Conservation (phyloP, 1,140 invertebrate species). For the Hirudo medicinalis region DNA sequence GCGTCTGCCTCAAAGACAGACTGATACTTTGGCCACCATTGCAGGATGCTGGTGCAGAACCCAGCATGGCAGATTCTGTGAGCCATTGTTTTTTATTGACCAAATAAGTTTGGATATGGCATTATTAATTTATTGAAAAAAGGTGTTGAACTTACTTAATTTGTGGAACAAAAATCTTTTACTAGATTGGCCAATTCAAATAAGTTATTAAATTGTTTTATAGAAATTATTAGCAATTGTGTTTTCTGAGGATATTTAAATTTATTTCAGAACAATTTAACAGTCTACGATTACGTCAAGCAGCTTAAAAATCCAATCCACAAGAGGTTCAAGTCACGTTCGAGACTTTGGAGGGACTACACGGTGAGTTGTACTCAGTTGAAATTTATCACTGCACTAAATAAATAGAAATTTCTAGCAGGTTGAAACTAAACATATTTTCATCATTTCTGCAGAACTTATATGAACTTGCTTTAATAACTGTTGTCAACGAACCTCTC, state of each 20-base stretch:
- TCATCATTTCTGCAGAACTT: slow-evolving; percentile 1
- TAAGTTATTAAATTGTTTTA: too few relatives aligned
- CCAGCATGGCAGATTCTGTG: slow-evolving; percentile 20
- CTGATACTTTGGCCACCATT: slow-evolving; percentile 22
- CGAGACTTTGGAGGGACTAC: slow-evolving; percentile 20
- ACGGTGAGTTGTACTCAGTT: not conserved
- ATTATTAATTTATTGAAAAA: too few relatives aligned
- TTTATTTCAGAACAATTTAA: slow-evolving; percentile 22
- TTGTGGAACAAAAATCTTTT: too few relatives aligned
- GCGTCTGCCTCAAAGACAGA: slow-evolving; percentile 22
- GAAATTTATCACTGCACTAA: too few relatives aligned
- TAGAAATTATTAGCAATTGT: not conserved
- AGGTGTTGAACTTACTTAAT: too few relatives aligned
- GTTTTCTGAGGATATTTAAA: not conserved
- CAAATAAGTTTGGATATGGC: too few relatives aligned
- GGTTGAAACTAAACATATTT: not conserved
- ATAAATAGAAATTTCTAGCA: too few relatives aligned
- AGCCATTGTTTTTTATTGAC: slow-evolving; percentile 7
- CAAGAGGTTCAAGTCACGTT: slow-evolving; percentile 12
- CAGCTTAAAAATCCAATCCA: slow-evolving; percentile 19
- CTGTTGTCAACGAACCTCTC: not conserved
- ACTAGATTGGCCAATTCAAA: too few relatives aligned
- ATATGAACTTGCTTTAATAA: not conserved
- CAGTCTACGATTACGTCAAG: slow-evolving; percentile 23
- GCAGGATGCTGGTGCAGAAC: slow-evolving; percentile 23